Base-by-base conservation (phyloP, 2,113 vertebrate genomes). In the Sapajus apella region DNA sequence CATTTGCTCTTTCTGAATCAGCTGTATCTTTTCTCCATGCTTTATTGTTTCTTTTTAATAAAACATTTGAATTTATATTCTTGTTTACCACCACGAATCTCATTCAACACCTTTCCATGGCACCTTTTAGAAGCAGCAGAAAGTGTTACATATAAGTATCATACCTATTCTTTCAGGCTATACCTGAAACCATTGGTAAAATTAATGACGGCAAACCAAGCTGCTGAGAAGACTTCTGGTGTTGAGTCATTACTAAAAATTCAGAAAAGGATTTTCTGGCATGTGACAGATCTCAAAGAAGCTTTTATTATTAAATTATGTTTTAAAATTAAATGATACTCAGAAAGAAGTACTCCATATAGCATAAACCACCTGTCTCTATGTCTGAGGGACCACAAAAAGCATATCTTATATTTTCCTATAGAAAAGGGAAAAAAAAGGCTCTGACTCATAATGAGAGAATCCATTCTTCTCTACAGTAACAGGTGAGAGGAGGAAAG, bases 41-140 rank as follows among this genome's bases (percentile, higher is more conserved):
- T 94, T 87, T 45, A 32, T 23, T 90, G 9, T 18, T 77, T 90
- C 25, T 47, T 95, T 73, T 87, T 79, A 80, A 73, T 40, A 56
- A 20, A 92, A 73, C 35, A 83, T 92, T 79, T 95, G 45, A 91
- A 86, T 52, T 76, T n/a, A 82, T 72, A 64, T 79, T 72, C 68
- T 70, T 89, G n/a, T 89, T 72, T 81, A 37, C 61, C 25, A 80
- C 30, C 30, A 77, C 45, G 27, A 93, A 50, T 27, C n/a, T 85
- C 58, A 89, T 45, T 83, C 30, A 91, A 85, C 43, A 45, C 20
- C 14, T 80, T 14, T 8, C 56, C 88, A 80, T 8, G 87, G 61
- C 9, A 90, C 9, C 1, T 72, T 72, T 43, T 58, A 9, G 50
- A 92, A 91, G 25, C 35, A 77, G 5, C 13, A 75, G 77, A 70